Conservation (phyloP, 1,140 invertebrate genomes). For the Reticulitermes speratus region DNA sequence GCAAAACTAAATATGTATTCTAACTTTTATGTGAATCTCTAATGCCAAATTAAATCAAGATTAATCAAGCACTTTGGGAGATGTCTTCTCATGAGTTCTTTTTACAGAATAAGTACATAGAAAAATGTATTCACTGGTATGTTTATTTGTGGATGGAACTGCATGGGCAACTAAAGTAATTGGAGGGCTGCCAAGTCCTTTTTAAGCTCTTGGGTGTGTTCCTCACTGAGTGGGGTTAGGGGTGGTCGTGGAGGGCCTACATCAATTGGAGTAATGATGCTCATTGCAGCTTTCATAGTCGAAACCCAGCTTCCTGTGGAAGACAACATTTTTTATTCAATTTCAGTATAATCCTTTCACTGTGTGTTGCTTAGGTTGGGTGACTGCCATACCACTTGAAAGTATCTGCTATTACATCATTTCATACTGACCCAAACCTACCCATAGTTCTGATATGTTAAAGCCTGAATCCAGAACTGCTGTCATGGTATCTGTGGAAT, state of each 20-base stretch:
- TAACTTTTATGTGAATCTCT: too few species aligned
- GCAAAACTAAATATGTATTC: too few species aligned
- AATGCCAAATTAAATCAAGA: too few species aligned
- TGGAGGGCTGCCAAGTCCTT: constrained; percentile 8
- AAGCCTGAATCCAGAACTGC: too few species aligned
- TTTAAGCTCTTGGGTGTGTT: constrained; percentile 39
- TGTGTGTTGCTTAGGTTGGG: neutral
- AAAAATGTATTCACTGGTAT: neutral
- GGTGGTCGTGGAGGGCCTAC: constrained; percentile 60
- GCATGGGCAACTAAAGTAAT: neutral
- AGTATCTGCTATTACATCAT: too few species aligned
- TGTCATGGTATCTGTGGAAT: too few species aligned
- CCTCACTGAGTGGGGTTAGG: constrained; percentile 45
- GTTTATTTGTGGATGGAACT: neutral
- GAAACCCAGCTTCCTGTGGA: constrained; percentile 58
- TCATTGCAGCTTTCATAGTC: constrained; percentile 68
- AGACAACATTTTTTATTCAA: neutral
- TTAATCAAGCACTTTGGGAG: too few species aligned
- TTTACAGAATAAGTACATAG: too few species aligned
- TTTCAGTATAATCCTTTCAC: neutral
- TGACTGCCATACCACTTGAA: too few species aligned
- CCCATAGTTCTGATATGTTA: too few species aligned
- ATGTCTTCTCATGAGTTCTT: too few species aligned
- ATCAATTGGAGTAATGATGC: constrained; percentile 55
- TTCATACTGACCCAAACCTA: too few species aligned